These are phyloP conservation scores for Maconellicoccus hirsutus DNA, from an alignment of 1,140 invertebrate genomes.

Conservation along the genomic window DNA sequence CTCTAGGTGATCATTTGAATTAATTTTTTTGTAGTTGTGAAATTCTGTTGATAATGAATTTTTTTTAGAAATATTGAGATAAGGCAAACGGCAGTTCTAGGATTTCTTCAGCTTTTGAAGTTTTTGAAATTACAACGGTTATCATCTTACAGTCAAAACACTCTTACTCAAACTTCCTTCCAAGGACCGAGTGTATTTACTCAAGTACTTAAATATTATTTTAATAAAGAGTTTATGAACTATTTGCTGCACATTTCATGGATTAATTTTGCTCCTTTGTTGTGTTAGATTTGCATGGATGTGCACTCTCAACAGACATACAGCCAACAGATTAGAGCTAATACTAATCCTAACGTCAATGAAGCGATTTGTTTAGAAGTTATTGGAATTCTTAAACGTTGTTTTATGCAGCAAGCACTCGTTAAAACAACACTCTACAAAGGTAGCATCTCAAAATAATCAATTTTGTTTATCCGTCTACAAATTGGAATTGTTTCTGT, in stretches of 20 bases:
- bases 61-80: slow-evolving; percentile 23
- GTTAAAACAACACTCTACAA: slow-evolving; percentile 30
- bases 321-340: neutral
- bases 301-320: slow-evolving; percentile 25
- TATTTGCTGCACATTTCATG: neutral
- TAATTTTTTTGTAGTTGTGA: neutral
- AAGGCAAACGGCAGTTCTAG: slow-evolving; percentile 23
- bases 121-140: slow-evolving; percentile 18
- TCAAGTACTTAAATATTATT: slow-evolving; percentile 7
- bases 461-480: neutral
- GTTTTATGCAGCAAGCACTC: slow-evolving; percentile 29
- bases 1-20: slow-evolving; percentile 34
- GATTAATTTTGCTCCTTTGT: neutral
- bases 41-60: neutral
- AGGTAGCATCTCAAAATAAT: slow-evolving; percentile 24
- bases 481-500: neutral
- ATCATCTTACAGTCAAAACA: slow-evolving; percentile 24
- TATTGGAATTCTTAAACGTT: slow-evolving; percentile 29
- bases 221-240: neutral
- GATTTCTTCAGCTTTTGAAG: slow-evolving; percentile 24
- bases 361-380: slow-evolving; percentile 32
- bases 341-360: slow-evolving; percentile 26
- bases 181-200: slow-evolving; percentile 25
- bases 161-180: slow-evolving; percentile 15
- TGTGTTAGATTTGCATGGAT: slow-evolving; percentile 26